Conservation (phyloP, 2,888 invertebrate species). For the Amphipyra tragopoginis region DNA sequence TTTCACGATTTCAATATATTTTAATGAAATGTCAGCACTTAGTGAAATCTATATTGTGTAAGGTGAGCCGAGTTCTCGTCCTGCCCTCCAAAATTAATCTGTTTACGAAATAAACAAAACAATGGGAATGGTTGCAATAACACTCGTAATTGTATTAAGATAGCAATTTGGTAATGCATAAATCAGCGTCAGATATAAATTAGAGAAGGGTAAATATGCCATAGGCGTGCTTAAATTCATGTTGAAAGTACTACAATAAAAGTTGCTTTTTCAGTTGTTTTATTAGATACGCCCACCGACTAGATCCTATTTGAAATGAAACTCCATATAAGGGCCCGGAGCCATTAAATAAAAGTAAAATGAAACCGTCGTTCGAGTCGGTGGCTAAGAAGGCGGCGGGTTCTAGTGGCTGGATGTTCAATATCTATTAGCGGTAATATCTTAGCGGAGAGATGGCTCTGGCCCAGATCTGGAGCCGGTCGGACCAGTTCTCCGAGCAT, state of each 20-base stretch:
- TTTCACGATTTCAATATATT: slow-evolving; percentile 89
- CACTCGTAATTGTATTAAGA: slow-evolving; percentile 47
- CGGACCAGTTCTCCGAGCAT: slow-evolving; percentile 84
- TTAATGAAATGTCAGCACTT: slow-evolving; percentile 89
- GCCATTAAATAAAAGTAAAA: slow-evolving; percentile 50
- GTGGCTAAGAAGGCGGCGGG: slow-evolving; percentile 45
- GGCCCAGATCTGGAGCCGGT: slow-evolving; percentile 88
- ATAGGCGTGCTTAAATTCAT: too few relatives aligned
- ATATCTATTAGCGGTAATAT: slow-evolving; percentile 88
- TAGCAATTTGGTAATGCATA: slow-evolving; percentile 21
- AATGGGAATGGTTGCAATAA: slow-evolving; percentile 62
- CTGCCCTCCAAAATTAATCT: slow-evolving; percentile 66
- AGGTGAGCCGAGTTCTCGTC: slow-evolving; percentile 68
- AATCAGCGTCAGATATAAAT: slow-evolving; percentile 18
- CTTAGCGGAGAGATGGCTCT: slow-evolving; percentile 85
- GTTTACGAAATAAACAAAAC: slow-evolving; percentile 68
- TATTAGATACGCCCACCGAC: slow-evolving; percentile 8
- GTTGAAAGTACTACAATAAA: not conserved
- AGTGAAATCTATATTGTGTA: slow-evolving; percentile 84
- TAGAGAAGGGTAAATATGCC: slow-evolving; percentile 9
- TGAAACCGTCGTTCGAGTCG: slow-evolving; percentile 26
- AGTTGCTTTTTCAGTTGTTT: slow-evolving; percentile 6
- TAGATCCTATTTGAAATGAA: slow-evolving; percentile 21
- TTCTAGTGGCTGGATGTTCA: slow-evolving; percentile 74
- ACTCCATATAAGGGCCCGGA: slow-evolving; percentile 32